Base-by-base conservation (phyloP, 2,797 vertebrate genomes). In the Melanotaenia parkinsoni region DNA sequence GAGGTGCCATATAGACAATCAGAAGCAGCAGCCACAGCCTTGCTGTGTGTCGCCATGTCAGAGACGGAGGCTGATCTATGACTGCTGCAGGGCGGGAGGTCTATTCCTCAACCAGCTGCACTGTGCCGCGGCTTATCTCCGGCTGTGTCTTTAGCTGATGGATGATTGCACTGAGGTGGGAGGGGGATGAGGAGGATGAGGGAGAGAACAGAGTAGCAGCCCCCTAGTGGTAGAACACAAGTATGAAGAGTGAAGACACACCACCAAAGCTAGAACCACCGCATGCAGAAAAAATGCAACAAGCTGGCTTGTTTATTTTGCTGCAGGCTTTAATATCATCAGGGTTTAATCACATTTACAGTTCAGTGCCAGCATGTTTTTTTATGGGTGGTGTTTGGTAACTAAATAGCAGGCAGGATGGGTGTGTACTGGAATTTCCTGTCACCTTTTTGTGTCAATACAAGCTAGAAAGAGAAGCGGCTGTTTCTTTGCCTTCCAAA, bases 391-490 rank as follows among this genome's bases (percentile, higher is more conserved):
- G 72, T 82, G 86, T 87, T 93, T 86, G 58, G 86, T 83, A 87
- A 87, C 83, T 72, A 86, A 87, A 80, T 79, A 88, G 84, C 77
- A 67, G 81, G 59, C 87, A 91, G 90, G 92, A 93, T 91, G 93
- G 89, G 91, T 70, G 91, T 89, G 87, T 82, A 87, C 78, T 89
- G 81, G 81, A 89, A 90, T 93, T 94, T 95, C 93, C 93, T 91
- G 89, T 87, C 90, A 94, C 91, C 90, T 94, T 92, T 37, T 90
- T 91, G 80, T 87, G 87, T 81, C 79, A 54, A 61, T 60, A 11
- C 69, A 79, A 86, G 54, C 63, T 45, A 63, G 66, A 73, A 79
- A 84, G 88, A 90, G 84, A 80, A 63, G 76, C 81, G 81, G 53
- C 80, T 66, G 73, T 88, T 69, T 35, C 60, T 82, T 28, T 43